These are phyloP conservation scores for Garra rufa DNA, from an alignment of 2,113 vertebrate genomes.

Conservation along the genomic window DNA sequence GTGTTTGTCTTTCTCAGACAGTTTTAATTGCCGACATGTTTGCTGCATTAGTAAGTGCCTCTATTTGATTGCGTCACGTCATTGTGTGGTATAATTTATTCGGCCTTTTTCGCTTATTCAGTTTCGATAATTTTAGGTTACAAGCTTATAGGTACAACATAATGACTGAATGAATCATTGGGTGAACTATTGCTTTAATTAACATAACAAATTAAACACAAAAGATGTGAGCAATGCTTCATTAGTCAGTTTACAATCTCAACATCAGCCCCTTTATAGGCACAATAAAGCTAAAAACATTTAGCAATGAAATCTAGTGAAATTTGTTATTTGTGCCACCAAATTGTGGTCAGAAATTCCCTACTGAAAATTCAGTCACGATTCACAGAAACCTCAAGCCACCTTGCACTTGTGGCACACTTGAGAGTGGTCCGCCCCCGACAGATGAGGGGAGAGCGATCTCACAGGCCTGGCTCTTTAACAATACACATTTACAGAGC, in stretches of 20 bases:
- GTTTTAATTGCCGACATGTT: too few relatives aligned
- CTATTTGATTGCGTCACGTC: too few relatives aligned
- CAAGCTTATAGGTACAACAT: too few relatives aligned
- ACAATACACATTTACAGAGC: constrained; percentile 39
- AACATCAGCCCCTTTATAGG: not conserved
- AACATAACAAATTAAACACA: constrained; percentile 25
- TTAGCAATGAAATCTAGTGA: constrained; percentile 28
- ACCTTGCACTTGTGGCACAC: constrained; percentile 21
- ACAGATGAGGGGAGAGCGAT: constrained; percentile 9
- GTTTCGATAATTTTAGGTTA: too few relatives aligned
- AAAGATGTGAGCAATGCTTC: not conserved
- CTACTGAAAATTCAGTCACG: constrained; percentile 42
- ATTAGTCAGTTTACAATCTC: not conserved
- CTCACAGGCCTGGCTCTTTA: constrained; percentile 30
- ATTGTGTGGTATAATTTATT: too few relatives aligned
- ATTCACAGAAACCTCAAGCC: constrained; percentile 1
- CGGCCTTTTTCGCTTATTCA: too few relatives aligned
- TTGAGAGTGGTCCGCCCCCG: constrained; percentile 47
- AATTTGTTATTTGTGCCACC: not conserved
- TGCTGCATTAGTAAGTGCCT: too few relatives aligned
- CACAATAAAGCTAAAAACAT: not conserved
- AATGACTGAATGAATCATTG: not conserved
- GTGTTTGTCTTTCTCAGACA: too few relatives aligned
- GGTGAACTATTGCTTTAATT: constrained; percentile 9
- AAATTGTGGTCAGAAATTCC: not conserved